Evolutionary conservation across 2,113 vertebrate genomes (phyloP).

Genomic region (Suncus etruscus): DNA sequence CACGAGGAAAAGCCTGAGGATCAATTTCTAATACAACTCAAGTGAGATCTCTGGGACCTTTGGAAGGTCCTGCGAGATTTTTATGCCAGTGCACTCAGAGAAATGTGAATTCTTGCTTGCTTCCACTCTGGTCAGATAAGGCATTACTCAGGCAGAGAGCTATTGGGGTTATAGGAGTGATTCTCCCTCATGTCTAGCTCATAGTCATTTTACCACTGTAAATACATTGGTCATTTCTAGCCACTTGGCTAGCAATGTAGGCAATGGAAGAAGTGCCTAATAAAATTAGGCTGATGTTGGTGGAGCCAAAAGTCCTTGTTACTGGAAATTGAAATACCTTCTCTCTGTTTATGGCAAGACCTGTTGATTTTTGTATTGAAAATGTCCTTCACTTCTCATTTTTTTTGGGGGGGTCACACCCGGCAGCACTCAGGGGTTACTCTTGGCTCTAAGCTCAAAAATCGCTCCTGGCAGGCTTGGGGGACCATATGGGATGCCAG

Average conservation of each 20-base stretch:
- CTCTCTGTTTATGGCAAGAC: neutral
- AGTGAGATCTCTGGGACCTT: neutral
- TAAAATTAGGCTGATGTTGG: neutral
- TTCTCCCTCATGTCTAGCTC: neutral
- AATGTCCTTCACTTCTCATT: slow-evolving; percentile 8
- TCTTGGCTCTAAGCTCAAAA: too few relatives aligned
- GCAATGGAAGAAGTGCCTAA: neutral
- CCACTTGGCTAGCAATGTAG: neutral
- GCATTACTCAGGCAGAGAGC: neutral
- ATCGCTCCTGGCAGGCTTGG: too few relatives aligned
- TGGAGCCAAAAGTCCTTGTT: neutral
- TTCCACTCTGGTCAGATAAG: neutral
- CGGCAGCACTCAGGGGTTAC: too few relatives aligned
- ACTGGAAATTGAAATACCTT: neutral
- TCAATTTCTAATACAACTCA: neutral
- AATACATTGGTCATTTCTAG: slow-evolving; percentile 27
- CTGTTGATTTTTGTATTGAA: neutral
- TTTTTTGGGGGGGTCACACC: neutral
- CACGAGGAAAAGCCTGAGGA: neutral
- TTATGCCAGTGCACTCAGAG: neutral
- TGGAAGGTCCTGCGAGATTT: neutral
- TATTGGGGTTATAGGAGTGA: neutral
- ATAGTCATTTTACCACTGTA: neutral
- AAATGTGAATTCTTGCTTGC: neutral
- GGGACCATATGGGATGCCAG: too few relatives aligned